These are phyloP conservation scores for Setophaga kirtlandii DNA, from an alignment of 2,113 vertebrate genomes.

Conservation along the genomic window DNA sequence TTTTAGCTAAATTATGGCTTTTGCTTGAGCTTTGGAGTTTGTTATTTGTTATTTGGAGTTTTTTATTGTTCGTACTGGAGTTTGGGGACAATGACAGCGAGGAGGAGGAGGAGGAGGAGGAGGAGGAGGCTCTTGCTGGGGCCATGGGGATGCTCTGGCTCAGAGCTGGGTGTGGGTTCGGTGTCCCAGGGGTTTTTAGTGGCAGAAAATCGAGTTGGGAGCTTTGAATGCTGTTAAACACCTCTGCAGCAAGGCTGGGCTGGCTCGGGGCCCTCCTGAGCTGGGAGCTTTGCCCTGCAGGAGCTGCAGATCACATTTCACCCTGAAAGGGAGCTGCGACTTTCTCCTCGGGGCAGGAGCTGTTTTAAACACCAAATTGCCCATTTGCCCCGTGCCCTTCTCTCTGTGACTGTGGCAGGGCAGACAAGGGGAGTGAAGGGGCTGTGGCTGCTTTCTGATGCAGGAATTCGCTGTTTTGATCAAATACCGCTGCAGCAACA, in stretches of 20 bases:
- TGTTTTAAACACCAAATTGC: rapidly evolving
- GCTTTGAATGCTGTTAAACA: rapidly evolving
- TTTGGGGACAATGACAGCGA: background rate
- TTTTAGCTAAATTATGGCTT: rapidly evolving
- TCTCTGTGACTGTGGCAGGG: rapidly evolving
- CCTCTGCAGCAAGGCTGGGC: background rate
- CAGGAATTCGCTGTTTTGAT: background rate
- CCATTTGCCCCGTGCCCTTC: rapidly evolving
- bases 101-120: background rate
- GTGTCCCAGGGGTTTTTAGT: rapidly evolving
- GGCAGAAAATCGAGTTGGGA: rapidly evolving
- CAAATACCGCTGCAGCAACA: background rate
- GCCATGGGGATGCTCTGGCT: too few species aligned
- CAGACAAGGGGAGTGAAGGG: background rate
- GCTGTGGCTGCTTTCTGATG: too few species aligned
- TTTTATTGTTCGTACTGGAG: rapidly evolving
- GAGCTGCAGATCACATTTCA: rapidly evolving
- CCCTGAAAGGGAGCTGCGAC: rapidly evolving
- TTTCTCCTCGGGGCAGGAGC: background rate
- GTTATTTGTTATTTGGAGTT: background rate
- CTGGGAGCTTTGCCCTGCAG: background rate
- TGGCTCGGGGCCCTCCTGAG: background rate
- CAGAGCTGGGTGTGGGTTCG: rapidly evolving
- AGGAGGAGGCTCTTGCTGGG: background rate
- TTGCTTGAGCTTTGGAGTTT: background rate